Base-by-base conservation (phyloP, 2,113 vertebrate genomes). In the Cephalopterus ornatus region DNA sequence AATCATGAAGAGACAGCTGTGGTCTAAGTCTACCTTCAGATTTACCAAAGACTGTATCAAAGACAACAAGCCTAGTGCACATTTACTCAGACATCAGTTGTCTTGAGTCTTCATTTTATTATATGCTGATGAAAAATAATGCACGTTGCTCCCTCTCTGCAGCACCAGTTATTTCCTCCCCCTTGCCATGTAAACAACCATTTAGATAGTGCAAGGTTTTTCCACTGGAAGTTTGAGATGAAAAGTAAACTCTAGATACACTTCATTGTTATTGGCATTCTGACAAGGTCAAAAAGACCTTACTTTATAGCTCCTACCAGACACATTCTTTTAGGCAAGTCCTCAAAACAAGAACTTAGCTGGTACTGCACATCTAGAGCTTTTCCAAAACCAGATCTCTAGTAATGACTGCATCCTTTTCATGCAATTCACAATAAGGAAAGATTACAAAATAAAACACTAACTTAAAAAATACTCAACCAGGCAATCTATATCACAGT, bases 141-240 rank as follows among this genome's bases (percentile, higher is more conserved):
- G 2, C 5, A 65, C 19, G 42, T 66, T 14, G 52, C 4, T 52
- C 19, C 15, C 49, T 18, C 50, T 63, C 20, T 20, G 18, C 42
- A 85, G 56, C 10, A 58, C 4, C 1, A 46, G 4, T n/a, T 1
- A 0, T 8, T 15, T 6, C 21, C 18, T 17, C 52, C 16, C 52
- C 52, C 28, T n/a, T n/a, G n/a, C 56, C 23, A n/a, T 7, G 8
- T 42, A 47, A 88, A 35, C 10, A 55, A 14, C 10, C 49, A 8
- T 33, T 55, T 26, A 75, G 5, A 23, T 5, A 56, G 8, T 33
- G 3, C 8, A 82, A 82, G 2, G 4, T 11, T 80, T 44, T 44
- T 49, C 14, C 28, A 35, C 17, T 62, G 8, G 22, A 35, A 3
- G 12, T 28, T 22, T 58, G 8, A 47, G 12, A 49, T 19, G 3